Evolutionary conservation across 1,140 invertebrate genomes (phyloP).

Genomic region (Drosophila triauraria): DNA sequence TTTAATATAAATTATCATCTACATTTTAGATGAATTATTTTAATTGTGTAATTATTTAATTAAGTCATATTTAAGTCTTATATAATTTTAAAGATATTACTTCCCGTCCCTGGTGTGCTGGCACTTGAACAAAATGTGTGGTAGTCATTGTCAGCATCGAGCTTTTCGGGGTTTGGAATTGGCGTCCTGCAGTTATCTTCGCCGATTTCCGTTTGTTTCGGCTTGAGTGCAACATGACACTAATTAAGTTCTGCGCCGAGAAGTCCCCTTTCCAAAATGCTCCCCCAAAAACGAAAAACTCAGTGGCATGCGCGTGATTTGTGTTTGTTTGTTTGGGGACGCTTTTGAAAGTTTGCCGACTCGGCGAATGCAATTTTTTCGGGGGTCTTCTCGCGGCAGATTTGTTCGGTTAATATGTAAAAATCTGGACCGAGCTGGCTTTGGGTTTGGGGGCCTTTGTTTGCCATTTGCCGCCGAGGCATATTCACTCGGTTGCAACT

Average conservation of each 20-base stretch:
- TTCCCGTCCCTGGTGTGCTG: conserved; percentile 4
- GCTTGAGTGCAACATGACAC: conserved; percentile 75
- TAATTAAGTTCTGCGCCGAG: conserved; percentile 72
- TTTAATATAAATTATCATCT: too few relatives aligned
- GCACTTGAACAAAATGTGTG: conserved; percentile 61
- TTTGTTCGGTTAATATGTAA: conserved; percentile 79
- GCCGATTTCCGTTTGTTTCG: conserved; percentile 74
- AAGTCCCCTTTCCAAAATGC: background rate
- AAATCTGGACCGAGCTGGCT: conserved; percentile 42
- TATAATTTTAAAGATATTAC: background rate
- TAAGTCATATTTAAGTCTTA: background rate
- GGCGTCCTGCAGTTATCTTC: conserved; percentile 68
- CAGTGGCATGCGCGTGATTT: conserved; percentile 71
- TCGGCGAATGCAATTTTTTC: conserved; percentile 37
- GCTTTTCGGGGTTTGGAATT: conserved; percentile 23
- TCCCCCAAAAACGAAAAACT: conserved; percentile 5
- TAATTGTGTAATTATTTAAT: too few relatives aligned
- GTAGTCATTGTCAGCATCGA: conserved; percentile 36
- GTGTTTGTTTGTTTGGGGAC: conserved; percentile 53
- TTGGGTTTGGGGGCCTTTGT: conserved; percentile 26
- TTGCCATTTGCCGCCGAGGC: conserved; percentile 53
- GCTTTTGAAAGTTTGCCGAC: conserved; percentile 74
- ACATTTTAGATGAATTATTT: too few relatives aligned
- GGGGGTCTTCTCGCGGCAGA: conserved; percentile 60
- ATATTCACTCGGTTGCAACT: conserved; percentile 79